Percentiles rank a stretch among this genome's conserved stretches.
Conservation (phyloP, 2,888 invertebrate genomes). For the Ichneumoninae sp. region DNA sequence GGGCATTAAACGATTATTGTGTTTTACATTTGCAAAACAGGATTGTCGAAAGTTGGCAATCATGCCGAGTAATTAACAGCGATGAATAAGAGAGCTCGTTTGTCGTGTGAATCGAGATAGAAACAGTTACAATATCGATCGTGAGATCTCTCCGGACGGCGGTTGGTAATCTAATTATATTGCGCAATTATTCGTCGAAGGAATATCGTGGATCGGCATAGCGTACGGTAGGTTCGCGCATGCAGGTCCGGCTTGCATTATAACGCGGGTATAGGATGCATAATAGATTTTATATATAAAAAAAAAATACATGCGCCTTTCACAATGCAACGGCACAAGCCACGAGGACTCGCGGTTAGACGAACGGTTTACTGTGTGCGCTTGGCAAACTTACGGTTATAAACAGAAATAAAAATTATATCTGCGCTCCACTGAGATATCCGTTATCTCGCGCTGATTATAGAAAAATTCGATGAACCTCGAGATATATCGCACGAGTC, state of each 20-base stretch:
- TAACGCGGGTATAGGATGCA: not conserved
- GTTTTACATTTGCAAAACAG: not conserved
- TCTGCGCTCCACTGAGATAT: not conserved
- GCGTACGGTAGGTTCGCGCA: not conserved
- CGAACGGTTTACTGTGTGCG: constrained; percentile 30
- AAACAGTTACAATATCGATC: constrained; percentile 59
- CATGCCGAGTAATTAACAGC: constrained; percentile 56
- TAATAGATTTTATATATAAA: constrained; percentile 10
- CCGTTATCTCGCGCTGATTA: too few relatives aligned
- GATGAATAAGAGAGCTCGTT: constrained; percentile 31
- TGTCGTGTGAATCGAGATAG: constrained; percentile 41
- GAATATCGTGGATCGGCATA: constrained; percentile 18
- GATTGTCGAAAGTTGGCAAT: constrained; percentile 11
- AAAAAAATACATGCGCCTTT: constrained; percentile 67
- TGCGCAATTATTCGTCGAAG: constrained; percentile 63
- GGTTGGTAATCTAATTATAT: constrained; percentile 68
- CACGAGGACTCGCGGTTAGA: constrained; percentile 61
- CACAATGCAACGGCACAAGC: constrained; percentile 69
- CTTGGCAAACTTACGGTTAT: constrained; percentile 21
- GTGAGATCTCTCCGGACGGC: constrained; percentile 60
- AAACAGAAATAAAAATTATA: not conserved
- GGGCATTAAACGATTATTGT: not conserved
- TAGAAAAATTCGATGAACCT: too few relatives aligned
- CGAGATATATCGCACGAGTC: too few relatives aligned
- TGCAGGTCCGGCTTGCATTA: constrained; percentile 51